phyloP scores from a whole-genome alignment of 2,113 vertebrate species.

The Corythoichthys haematopterus region DNA sequence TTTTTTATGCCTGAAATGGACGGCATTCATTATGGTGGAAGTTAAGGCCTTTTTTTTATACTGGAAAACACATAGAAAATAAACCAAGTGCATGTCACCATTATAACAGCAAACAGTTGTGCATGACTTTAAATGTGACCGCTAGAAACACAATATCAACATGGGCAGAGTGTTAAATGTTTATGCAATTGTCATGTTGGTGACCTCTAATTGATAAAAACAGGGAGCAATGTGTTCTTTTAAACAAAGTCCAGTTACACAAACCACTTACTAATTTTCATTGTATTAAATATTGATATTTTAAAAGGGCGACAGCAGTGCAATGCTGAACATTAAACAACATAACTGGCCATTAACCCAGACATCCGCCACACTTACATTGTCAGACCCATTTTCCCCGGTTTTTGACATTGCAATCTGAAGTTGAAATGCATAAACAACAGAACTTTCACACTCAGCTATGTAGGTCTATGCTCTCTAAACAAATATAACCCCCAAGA shows the following conservation, averaged over 20 bases:
- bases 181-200: background rate
- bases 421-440: background rate
- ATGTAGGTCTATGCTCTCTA: background rate
- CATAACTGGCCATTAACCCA: background rate
- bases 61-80: background rate
- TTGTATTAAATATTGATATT: background rate
- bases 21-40: slow-evolving; percentile 39
- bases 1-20: slow-evolving; percentile 44
- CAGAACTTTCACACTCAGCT: background rate
- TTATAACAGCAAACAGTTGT: background rate
- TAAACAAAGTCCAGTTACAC: background rate
- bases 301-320: slow-evolving; percentile 9
- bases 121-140: background rate
- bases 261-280: background rate
- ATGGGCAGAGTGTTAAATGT: background rate
- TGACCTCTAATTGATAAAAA: background rate
- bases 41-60: slow-evolving; percentile 67
- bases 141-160: background rate
- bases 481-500: background rate
- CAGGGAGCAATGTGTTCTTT: background rate
- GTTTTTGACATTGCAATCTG: background rate
- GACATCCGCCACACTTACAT: background rate
- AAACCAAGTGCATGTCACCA: background rate
- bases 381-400: background rate
- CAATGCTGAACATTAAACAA: background rate